Percentiles rank a stretch among this genome's conserved stretches.
phyloP scores from a whole-genome alignment of 2,113 vertebrate species.

The Solea senegalensis region DNA sequence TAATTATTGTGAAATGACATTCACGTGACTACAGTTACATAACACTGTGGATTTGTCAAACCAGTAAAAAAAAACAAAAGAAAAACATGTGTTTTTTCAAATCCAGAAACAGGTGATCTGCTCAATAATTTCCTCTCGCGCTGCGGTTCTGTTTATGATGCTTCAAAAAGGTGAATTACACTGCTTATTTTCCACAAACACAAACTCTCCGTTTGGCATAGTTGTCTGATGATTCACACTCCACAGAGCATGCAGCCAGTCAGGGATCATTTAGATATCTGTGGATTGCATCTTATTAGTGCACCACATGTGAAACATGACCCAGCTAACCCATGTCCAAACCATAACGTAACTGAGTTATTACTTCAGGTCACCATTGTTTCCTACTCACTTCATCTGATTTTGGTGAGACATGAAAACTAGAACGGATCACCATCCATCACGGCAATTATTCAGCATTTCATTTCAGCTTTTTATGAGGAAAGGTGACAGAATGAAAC shows the following conservation, averaged over 20 bases:
- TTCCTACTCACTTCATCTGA: not conserved
- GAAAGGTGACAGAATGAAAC: conserved; percentile 7
- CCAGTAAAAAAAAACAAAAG: not conserved
- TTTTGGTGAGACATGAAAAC: conserved; percentile 1
- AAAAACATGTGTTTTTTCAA: not conserved
- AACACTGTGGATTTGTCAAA: no score
- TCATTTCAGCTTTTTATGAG: not conserved
- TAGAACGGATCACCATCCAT: not conserved
- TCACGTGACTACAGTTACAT: not conserved
- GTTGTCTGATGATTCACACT: conserved; percentile 58
- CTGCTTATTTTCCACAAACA: conserved; percentile 26
- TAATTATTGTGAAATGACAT: conserved; percentile 7
- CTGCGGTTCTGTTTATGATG: conserved; percentile 3
- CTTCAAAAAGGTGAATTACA: conserved; percentile 11
- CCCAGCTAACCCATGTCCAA: conserved; percentile 3
- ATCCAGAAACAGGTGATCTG: not conserved
- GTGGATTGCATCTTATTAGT: conserved; percentile 34
- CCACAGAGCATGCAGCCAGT: conserved; percentile 27
- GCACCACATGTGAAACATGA: conserved; percentile 14
- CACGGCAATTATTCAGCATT: not conserved
- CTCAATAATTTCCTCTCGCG: not conserved
- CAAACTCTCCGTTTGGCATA: conserved; percentile 27
- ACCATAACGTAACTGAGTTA: conserved; percentile 12
- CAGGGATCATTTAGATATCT: conserved; percentile 38
- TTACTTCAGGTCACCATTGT: not conserved